phyloP scores from a whole-genome alignment of 53 echinoderm and acorn worm genomes.

The Echinarachnius parma region DNA sequence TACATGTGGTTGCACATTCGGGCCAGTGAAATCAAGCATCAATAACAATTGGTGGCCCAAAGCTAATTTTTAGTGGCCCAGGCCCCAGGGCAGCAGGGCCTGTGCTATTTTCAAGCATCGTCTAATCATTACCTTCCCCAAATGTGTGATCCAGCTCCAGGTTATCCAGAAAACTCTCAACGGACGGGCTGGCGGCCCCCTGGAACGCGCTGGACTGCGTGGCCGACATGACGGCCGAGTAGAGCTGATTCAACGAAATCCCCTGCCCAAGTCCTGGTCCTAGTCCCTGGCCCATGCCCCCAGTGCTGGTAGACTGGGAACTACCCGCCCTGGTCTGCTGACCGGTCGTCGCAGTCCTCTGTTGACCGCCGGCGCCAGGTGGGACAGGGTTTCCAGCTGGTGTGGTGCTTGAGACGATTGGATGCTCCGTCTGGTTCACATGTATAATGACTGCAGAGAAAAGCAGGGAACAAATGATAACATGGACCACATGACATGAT shows the following conservation, averaged over 20 bases:
- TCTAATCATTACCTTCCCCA: conserved; percentile 63
- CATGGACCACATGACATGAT: too few relatives aligned
- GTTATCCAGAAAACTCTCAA: conserved; percentile 38
- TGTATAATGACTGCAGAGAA: too few relatives aligned
- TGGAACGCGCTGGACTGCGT: conserved; percentile 6
- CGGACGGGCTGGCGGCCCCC: conserved; percentile 28
- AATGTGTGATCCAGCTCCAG: conserved; percentile 44
- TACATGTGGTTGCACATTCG: too few relatives aligned
- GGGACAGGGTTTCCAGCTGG: too few relatives aligned
- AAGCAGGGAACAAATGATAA: too few relatives aligned
- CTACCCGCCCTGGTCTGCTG: background rate
- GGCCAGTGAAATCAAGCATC: too few relatives aligned
- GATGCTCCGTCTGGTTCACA: too few relatives aligned
- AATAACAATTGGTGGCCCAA: too few relatives aligned
- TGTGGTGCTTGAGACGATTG: too few relatives aligned
- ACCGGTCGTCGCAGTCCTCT: conserved; percentile 1
- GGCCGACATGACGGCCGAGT: conserved; percentile 25
- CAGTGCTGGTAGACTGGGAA: background rate
- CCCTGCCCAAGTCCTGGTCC: background rate
- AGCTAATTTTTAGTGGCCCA: too few relatives aligned
- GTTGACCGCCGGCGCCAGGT: conserved; percentile 3
- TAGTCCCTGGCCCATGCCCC: background rate
- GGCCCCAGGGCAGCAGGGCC: too few relatives aligned
- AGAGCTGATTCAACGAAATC: conserved; percentile 21
- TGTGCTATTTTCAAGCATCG: too few relatives aligned